Base-by-base conservation (phyloP, 2,888 invertebrate genomes). In the Zhuqinia jingwanae region DNA sequence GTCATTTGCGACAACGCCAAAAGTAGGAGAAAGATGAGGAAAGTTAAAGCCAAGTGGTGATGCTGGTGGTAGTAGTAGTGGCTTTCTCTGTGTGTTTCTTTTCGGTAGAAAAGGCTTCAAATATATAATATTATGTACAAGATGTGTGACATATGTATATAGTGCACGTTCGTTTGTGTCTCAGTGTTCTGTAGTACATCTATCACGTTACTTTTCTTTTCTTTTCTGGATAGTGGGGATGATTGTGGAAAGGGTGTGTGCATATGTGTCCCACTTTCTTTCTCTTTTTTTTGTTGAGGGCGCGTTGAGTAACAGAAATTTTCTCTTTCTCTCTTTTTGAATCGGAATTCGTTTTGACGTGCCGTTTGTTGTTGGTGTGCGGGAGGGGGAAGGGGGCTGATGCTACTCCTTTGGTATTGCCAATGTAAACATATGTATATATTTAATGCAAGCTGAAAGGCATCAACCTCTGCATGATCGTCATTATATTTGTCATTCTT, bases 1-100 rank as follows among this genome's bases (percentile, higher is more conserved):
- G 47, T 79, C 65, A 79, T 79, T 65, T 65, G 27, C 63, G 25
- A 65, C 65, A 36, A 77, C 60, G n/a, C 20, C n/a, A 58, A n/a
- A 20, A 17, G 45, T 10, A 25, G 22, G 60, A 60, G 45, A 45
- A 77, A 25, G 47, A 70, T 50, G 47, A 22, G 22, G 17, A 47
- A n/a, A 70, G 70, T 47, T 36, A 70, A 68, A 70, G 15, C 70
- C 47, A 13, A 22, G 70, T 25, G 25, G 47, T 47, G 25, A n/a
- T 70, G 70, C 25, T 70, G 15, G 70, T 50, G 1, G 47, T 45
- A 47, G n/a, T n/a, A n/a, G n/a, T n/a, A n/a, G n/a, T n/a, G n/a
- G n/a, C n/a, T n/a, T n/a, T n/a, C n/a, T n/a, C n/a, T n/a, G n/a
- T n/a, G n/a, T n/a, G n/a, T n/a, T n/a, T n/a, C n/a, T n/a, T n/a